phyloP scores from a whole-genome alignment of 2,113 vertebrate genomes.

The Fukomys damarensis region DNA sequence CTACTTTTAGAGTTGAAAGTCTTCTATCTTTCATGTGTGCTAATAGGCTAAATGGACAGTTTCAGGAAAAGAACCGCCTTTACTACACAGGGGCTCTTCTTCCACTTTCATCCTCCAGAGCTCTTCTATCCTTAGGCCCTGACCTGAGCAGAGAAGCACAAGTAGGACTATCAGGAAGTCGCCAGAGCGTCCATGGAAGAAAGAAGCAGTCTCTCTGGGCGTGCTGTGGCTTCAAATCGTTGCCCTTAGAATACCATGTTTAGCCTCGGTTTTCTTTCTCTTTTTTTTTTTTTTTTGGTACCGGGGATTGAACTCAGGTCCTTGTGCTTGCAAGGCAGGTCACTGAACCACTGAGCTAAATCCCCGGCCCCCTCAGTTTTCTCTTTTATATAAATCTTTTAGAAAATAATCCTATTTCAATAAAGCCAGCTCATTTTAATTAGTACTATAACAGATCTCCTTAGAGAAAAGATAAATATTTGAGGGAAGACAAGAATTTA shows the following conservation, averaged over 20 bases:
- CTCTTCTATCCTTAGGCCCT: background rate
- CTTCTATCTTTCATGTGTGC: background rate
- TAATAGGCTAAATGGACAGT: background rate
- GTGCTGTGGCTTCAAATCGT: background rate
- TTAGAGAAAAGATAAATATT: constrained; percentile 21
- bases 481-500: background rate
- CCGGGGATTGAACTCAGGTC: too few relatives aligned
- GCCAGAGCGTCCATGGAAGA: background rate
- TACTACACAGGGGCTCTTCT: background rate
- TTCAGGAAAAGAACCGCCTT: background rate
- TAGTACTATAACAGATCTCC: background rate
- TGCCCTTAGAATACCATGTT: constrained; percentile 19
- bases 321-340: too few relatives aligned
- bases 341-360: too few relatives aligned
- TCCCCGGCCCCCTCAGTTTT: background rate
- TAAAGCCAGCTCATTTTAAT: constrained; percentile 13
- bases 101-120: background rate
- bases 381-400: constrained; percentile 28
- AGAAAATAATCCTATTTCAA: constrained; percentile 35
- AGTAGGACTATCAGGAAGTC: background rate
- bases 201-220: background rate
- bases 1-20: background rate
- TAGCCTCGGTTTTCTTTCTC: background rate
- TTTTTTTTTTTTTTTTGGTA: too few relatives aligned
- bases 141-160: background rate